Base-by-base conservation (phyloP, 2,113 vertebrate genomes). In the Tyto alba region DNA sequence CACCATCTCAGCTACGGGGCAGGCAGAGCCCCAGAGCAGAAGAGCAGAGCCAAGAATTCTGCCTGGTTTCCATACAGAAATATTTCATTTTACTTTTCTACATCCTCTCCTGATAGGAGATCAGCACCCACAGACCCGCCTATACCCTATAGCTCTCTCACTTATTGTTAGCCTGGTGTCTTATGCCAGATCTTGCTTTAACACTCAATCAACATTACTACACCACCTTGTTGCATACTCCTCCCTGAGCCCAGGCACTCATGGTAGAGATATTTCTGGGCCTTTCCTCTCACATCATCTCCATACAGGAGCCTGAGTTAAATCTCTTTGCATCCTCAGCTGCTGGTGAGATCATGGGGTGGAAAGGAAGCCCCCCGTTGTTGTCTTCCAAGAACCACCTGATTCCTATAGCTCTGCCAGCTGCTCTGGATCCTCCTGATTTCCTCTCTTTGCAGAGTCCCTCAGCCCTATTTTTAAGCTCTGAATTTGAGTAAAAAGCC, bases 361-460 rank as follows among this genome's bases (percentile, higher is more conserved):
- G 22, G 43, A 79, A 74, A 18, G 7, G 79, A 79, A 68, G 3
- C 13, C 64, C 13, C 13, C 11, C 0, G 0, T n/a, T 57, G 13
- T 23, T 43, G 13, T 40, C 41, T 67, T 63, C 27, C 29, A 12
- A 53, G 60, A 34, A 62, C 6, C 7, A 23, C 15, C 7, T 75
- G 40, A 68, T 59, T 6, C 47, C 32, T 43, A 63, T 26, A 83
- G 18, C 22, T 64, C 53, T 87, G 48, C 29, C 26, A 23, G 40
- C 67, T 84, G 22, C 50, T 50, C 30, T n/a, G 45, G 38, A 13
- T 11, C n/a, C 11, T 84, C 15, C 10, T 48, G 21, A 66, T 71
- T 74, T 41, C 6, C 6, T 32, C 19, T 74, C 25, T 53, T 69
- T 59, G 63, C 9, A 57, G 17, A 62, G 8, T 25, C 21, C 6